Evolutionary conservation across 2,888 invertebrate genomes (phyloP).

Genomic region (Troides oblongomaculatus): DNA sequence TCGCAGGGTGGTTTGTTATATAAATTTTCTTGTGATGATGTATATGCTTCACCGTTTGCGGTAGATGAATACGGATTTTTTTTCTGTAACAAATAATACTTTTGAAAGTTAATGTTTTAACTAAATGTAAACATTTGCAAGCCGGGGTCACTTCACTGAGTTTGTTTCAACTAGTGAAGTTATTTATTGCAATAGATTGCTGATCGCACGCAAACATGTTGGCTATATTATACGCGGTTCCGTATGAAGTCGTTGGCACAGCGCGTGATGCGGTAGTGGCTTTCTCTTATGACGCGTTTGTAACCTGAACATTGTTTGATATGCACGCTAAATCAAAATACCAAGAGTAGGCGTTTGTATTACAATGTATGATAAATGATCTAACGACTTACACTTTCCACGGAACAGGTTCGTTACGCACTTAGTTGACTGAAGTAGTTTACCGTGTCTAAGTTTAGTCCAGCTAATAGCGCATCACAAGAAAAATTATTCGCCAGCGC

Average conservation of each 20-base stretch:
- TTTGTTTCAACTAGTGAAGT: not conserved
- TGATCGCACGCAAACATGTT: conserved; percentile 57
- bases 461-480: conserved; percentile 55
- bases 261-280: conserved; percentile 63
- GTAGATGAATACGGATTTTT: conserved; percentile 79
- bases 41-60: conserved; percentile 78
- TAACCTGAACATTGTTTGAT: conserved; percentile 43
- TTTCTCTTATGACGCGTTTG: conserved; percentile 61
- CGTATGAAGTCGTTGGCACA: conserved; percentile 68
- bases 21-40: conserved; percentile 78
- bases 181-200: conserved; percentile 34
- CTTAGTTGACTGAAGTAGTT: conserved; percentile 42
- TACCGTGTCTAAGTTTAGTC: conserved; percentile 39
- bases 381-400: conserved; percentile 59
- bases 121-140: not conserved
- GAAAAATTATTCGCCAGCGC: conserved; percentile 44
- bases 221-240: conserved; percentile 48
- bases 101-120: not conserved
- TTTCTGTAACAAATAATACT: conserved; percentile 68
- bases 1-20: conserved; percentile 73
- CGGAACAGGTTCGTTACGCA: conserved; percentile 46
- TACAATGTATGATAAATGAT: conserved; percentile 9
- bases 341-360: conserved; percentile 42
- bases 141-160: not conserved
- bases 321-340: conserved; percentile 43